These are phyloP conservation scores for Catostylus mosaicus DNA, from an alignment of 30 jellyfish, hydroid and myxozoan genomes.

Conservation along the genomic window DNA sequence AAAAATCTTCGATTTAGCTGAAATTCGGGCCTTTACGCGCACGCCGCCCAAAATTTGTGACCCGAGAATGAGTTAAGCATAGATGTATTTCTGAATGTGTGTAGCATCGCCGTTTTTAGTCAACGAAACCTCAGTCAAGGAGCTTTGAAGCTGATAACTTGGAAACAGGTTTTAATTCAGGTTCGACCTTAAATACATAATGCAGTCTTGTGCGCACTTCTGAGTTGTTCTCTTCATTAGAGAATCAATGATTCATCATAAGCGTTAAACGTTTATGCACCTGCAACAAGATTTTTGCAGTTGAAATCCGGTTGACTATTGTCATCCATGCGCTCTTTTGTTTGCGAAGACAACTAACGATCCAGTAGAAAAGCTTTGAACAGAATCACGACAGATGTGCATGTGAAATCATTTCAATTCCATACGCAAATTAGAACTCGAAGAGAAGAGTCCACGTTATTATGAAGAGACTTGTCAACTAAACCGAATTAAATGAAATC, in stretches of 20 bases:
- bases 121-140: too few species aligned
- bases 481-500: background rate
- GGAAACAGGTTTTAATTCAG: background rate
- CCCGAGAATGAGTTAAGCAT: too few species aligned
- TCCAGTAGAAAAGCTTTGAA: slow-evolving; percentile 50
- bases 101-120: too few species aligned
- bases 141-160: too few species aligned
- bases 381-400: slow-evolving; percentile 59
- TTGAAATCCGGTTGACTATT: slow-evolving; percentile 32
- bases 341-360: slow-evolving; percentile 22
- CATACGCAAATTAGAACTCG: slow-evolving; percentile 15
- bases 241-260: background rate
- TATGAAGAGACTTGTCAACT: background rate
- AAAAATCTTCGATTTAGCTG: too few species aligned
- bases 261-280: slow-evolving; percentile 17
- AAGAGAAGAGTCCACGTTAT: slow-evolving; percentile 7
- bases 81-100: too few species aligned
- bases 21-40: too few species aligned
- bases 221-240: slow-evolving; percentile 5
- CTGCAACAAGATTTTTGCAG: slow-evolving; percentile 42
- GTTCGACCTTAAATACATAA: too few species aligned
- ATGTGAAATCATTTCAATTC: slow-evolving; percentile 50
- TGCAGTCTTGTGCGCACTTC: too few species aligned
- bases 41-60: too few species aligned
- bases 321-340: slow-evolving; percentile 36